Percentiles rank a stretch among this genome's conserved stretches.
Conservation (phyloP, 2,113 vertebrate species). For the Acrocephalus arundinaceus region DNA sequence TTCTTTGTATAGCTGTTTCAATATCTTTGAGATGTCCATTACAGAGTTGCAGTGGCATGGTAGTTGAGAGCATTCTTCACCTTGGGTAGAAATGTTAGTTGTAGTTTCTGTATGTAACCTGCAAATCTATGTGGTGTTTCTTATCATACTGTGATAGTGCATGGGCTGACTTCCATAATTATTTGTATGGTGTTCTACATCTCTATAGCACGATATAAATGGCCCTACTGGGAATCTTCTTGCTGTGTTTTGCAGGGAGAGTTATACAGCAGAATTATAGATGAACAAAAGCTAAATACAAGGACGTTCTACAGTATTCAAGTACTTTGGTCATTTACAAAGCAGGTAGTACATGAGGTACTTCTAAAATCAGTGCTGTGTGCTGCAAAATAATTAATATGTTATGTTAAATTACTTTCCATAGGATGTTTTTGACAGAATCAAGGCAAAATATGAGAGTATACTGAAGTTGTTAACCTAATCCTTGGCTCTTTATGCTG, state of each 20-base stretch:
- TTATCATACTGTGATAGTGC: not conserved
- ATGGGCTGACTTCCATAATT: not conserved
- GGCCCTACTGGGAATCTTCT: not conserved
- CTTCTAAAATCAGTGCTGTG: not conserved
- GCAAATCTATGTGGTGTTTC: not conserved
- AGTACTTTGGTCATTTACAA: not conserved
- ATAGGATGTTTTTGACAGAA: not conserved
- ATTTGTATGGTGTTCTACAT: not conserved
- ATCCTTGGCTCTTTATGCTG: not conserved
- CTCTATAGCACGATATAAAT: not conserved
- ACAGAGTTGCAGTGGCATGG: not conserved
- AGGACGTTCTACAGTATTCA: not conserved
- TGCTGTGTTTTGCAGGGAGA: not conserved
- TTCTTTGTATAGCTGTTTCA: not conserved
- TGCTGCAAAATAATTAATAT: not conserved
- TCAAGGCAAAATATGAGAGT: not conserved
- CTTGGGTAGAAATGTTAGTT: not conserved
- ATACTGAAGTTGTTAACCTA: not conserved
- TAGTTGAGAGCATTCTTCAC: not conserved
- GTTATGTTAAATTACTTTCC: not conserved
- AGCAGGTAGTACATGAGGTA: not conserved
- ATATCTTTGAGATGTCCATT: fast-evolving
- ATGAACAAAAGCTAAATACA: not conserved
- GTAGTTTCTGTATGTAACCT: not conserved
- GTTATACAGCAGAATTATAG: not conserved